Evolutionary conservation across 2,113 vertebrate genomes (phyloP), one percentile per base, ranked within the genome.

Genomic region (Brachirus orientalis): DNA sequence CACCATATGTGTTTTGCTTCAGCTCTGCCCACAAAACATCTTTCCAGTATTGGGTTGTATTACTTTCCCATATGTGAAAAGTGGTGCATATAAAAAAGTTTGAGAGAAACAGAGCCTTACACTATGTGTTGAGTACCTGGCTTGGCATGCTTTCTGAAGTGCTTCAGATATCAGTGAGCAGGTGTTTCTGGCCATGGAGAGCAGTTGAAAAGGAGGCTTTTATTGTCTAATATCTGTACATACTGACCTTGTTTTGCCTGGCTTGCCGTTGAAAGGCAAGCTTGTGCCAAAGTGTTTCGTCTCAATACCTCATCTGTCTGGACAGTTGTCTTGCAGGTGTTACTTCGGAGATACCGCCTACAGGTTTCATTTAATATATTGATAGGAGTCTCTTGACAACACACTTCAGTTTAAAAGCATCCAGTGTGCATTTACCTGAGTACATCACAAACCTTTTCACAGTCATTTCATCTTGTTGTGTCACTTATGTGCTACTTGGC

Each of bases 121-220:
- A 17, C 17, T 36, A 10, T 45, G 44, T 69, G 14, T 41, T 10
- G 37, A 61, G 20, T 28, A 44, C 20, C 56, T 28, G 7, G 45
- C 36, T 4, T 1, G 58, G 41, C 8, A 1, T 52, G 66, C 33
- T 37, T 6, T 71, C 28, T 75, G 58, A 50, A 61, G 70, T 78
- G 50, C 63, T 77, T 40, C 19, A 75, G 50, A 60, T 46, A 46
- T 48, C 35, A 56, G 20, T 20, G 62, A 78, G 36, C 72, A 79
- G 76, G 72, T 87, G 77, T 65, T 68, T 55, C 40, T 72, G 71
- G 44, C 69, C 70, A 57, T 57, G 19, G 66, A 85, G 75, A 68
- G 69, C 68, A 36, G 53, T 37, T 60, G 48, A 66, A 72, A 46
- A 66, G 63, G 47, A 28, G 53, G 55, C 55, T 17, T 38, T 71